Evolutionary conservation across 2,797 vertebrate genomes (phyloP), one percentile per base, ranked within the genome.

Genomic region (Euphonia xanthogaster): DNA sequence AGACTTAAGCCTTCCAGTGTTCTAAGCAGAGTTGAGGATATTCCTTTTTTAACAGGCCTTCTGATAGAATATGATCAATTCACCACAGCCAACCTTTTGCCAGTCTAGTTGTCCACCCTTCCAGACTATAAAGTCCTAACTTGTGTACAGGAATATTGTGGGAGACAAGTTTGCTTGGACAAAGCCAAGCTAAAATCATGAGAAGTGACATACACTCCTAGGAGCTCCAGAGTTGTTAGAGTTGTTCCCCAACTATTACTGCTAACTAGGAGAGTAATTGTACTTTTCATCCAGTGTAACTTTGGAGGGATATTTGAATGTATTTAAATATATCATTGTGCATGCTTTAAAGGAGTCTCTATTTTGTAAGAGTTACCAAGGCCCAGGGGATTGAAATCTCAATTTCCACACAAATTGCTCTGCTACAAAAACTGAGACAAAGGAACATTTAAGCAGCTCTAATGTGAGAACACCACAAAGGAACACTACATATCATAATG

Each of bases 331-430:
- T 58, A 19, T 42, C 16, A 35, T 20, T 75, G 7, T 35, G 51
- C 15, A 25, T 62, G 15, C 27, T 93, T 93, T 78, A 65, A 74
- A 90, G 61, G n/a, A 60, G 16, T 54, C 58, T 70, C 28, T 86
- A 35, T 91, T 87, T 73, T 62, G 4, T 55, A 74, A 58, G 47
- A 84, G 47, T 62, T 85, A 80, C 25, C 23, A 65, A 62, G 18
- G 22, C 65, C 47, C 86, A 74, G 50, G 31, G 61, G 75, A 91
- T 10, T 67, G 50, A 91, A 93, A 76, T 81, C 55, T 90, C 51
- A 90, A 75, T 91, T 93, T 91, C 53, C 35, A 53, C 84, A 42
- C 45, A 86, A 88, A 89, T 93, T 78, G 20, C 47, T 82, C 42
- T 84, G 31, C 48, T 74, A 31, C 48, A 83, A 67, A 86, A 79